Percentiles rank a stretch among this genome's conserved stretches.
Evolutionary conservation across 2,113 vertebrate genomes (phyloP).

Genomic region (Alethe castanea): DNA sequence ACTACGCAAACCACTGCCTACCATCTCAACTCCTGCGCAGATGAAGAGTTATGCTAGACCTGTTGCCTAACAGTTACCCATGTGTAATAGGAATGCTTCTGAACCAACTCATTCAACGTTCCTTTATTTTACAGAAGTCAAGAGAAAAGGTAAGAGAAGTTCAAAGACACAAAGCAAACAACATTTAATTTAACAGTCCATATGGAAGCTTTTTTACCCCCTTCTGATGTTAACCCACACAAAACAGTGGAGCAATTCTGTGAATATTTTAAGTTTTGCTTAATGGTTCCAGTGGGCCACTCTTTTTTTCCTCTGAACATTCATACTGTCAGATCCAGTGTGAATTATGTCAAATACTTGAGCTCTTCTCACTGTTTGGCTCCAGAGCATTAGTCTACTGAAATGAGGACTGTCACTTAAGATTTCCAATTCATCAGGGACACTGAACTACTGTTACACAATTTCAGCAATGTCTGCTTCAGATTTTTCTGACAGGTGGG

Average conservation of each 20-base stretch:
- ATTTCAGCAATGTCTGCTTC: background rate
- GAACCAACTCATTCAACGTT: background rate
- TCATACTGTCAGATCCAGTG: background rate
- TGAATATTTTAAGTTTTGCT: background rate
- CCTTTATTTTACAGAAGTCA: background rate
- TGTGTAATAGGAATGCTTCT: background rate
- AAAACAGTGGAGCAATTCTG: background rate
- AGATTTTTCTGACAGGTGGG: background rate
- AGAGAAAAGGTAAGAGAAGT: background rate
- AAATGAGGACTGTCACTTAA: background rate
- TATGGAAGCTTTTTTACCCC: background rate
- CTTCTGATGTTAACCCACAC: background rate
- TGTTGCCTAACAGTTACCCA: background rate
- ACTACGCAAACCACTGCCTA: background rate
- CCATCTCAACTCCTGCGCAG: background rate
- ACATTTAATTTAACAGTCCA: background rate
- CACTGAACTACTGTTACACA: background rate
- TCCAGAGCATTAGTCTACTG: background rate
- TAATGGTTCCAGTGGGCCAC: background rate
- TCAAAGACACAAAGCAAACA: background rate
- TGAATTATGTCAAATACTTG: background rate
- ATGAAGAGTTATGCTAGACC: background rate
- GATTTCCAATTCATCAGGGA: background rate
- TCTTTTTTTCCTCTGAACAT: background rate
- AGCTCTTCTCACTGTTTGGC: background rate